These are phyloP conservation scores for Phania funesta DNA, from an alignment of 2,888 invertebrate species.

Conservation along the genomic window DNA sequence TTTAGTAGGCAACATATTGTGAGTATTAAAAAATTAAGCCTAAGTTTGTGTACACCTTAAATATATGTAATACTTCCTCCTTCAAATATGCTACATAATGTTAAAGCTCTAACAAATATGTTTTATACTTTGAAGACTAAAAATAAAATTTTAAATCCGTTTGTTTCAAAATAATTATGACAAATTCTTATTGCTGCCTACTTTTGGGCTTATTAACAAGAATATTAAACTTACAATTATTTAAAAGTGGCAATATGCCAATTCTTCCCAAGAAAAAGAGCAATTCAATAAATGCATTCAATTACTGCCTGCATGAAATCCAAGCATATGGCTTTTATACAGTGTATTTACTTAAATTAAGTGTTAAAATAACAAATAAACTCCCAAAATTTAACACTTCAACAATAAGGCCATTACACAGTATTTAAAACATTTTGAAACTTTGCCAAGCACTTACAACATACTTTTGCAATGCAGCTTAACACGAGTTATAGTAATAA, in stretches of 20 bases:
- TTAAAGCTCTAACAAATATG: no score
- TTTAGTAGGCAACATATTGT: no score
- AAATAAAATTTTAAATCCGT: no score
- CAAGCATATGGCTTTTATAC: not conserved
- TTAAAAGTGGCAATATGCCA: slow-evolving; percentile 14
- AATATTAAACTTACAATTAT: not conserved
- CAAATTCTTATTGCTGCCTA: no score
- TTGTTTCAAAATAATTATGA: no score
- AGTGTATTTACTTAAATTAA: slow-evolving; percentile 31
- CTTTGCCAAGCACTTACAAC: slow-evolving; percentile 61
- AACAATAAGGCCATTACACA: slow-evolving; percentile 35
- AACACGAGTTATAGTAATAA: slow-evolving; percentile 43
- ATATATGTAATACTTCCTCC: no score
- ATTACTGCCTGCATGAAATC: not conserved
- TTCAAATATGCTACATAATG: no score
- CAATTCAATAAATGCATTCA: not conserved
- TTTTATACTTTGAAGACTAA: no score
- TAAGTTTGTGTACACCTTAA: no score
- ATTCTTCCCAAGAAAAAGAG: not conserved
- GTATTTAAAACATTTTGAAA: slow-evolving; percentile 59
- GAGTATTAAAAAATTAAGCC: no score
- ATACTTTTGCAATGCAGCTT: slow-evolving; percentile 29
- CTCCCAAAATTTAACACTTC: slow-evolving; percentile 69
- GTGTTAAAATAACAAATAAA: slow-evolving; percentile 67
- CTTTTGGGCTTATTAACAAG: no score